Evolutionary conservation across 2,797 vertebrate genomes (phyloP).

Genomic region (Scleropages formosus): DNA sequence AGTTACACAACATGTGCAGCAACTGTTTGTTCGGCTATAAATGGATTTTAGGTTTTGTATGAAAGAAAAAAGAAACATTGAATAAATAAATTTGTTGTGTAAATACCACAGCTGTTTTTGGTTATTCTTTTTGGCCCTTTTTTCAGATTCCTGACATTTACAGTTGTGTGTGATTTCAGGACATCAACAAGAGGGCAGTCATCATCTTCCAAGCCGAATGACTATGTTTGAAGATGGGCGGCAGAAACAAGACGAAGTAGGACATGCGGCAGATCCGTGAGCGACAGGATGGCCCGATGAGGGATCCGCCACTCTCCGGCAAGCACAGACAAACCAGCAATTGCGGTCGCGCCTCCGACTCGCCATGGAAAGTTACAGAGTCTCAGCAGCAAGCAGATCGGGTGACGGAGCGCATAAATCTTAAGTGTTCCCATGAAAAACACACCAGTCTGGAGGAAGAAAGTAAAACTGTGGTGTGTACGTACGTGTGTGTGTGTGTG

Average conservation of each 20-base stretch:
- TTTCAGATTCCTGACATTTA: not conserved
- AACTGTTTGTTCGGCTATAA: too few relatives aligned
- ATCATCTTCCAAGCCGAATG: not conserved
- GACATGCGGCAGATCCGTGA: not conserved
- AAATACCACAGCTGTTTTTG: too few relatives aligned
- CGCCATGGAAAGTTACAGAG: constrained; percentile 24
- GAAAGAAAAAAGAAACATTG: too few relatives aligned
- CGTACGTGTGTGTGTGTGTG: constrained; percentile 8
- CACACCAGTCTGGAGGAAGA: constrained; percentile 2
- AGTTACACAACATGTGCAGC: too few relatives aligned
- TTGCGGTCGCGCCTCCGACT: constrained; percentile 29
- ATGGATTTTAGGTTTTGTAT: too few relatives aligned
- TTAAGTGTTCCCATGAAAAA: constrained; percentile 13
- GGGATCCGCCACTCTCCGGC: not conserved
- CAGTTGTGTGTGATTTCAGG: too few relatives aligned
- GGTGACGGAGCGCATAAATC: constrained; percentile 5
- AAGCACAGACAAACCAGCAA: constrained; percentile 26
- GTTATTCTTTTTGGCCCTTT: too few relatives aligned
- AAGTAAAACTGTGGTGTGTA: not conserved
- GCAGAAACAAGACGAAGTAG: not conserved
- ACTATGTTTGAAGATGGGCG: not conserved
- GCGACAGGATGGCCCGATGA: not conserved
- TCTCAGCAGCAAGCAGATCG: constrained; percentile 9
- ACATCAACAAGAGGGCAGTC: not conserved
- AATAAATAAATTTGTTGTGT: too few relatives aligned